These are phyloP conservation scores for Steinernema carpocapsae DNA, from an alignment of 2,888 invertebrate genomes.

Conservation along the genomic window DNA sequence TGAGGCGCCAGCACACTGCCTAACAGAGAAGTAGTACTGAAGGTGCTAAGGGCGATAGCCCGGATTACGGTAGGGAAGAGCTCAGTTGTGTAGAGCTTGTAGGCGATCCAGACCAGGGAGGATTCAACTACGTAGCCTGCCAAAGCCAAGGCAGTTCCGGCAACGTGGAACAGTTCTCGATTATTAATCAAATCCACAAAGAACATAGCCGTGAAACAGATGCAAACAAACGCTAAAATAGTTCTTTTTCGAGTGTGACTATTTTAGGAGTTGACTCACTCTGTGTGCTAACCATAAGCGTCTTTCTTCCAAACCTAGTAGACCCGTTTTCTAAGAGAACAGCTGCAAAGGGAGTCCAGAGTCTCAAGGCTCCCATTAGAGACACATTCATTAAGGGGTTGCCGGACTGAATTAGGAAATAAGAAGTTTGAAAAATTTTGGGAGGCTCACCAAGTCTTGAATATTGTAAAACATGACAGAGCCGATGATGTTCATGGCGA, in stretches of 20 bases:
- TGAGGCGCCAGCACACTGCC: slow-evolving; percentile 44
- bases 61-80: slow-evolving; percentile 48
- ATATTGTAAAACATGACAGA: slow-evolving; percentile 45
- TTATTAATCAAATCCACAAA: slow-evolving; percentile 38
- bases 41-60: slow-evolving; percentile 45
- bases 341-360: slow-evolving; percentile 45
- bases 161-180: slow-evolving; percentile 25
- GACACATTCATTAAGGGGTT: slow-evolving; percentile 44
- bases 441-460: slow-evolving; percentile 42
- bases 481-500: slow-evolving; percentile 41
- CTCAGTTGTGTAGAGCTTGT: slow-evolving; percentile 49
- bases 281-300: slow-evolving; percentile 38
- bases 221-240: slow-evolving; percentile 40
- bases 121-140: slow-evolving; percentile 38
- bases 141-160: slow-evolving; percentile 42
- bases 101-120: slow-evolving; percentile 43
- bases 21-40: slow-evolving; percentile 42
- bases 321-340: slow-evolving; percentile 41
- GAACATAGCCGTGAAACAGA: slow-evolving; percentile 44
- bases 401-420: slow-evolving; percentile 39
- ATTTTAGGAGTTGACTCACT: slow-evolving; percentile 19
- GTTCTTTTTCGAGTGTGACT: neutral
- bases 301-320: slow-evolving; percentile 40
- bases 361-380: slow-evolving; percentile 42
- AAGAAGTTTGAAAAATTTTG: neutral